Base-by-base conservation (phyloP, 2,888 invertebrate genomes). In the Leptinotarsa rubiginosa region DNA sequence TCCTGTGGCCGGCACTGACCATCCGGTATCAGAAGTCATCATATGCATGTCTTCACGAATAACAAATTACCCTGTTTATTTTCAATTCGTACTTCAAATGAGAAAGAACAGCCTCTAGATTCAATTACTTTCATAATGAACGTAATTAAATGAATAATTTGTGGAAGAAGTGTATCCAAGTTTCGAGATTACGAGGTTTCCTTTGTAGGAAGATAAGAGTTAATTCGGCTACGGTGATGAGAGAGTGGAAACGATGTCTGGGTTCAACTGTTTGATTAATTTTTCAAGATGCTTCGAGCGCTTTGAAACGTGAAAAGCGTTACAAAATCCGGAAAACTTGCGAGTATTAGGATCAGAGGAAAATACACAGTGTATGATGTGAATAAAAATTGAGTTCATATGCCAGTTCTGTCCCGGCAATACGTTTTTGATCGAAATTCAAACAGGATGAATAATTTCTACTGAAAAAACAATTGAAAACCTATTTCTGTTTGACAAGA, bases 151-250 rank as follows among this genome's bases (percentile, higher is more conserved):
- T 62, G 15, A 41, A 41, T 62, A 62, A 41, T 62, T 62, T 62
- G 62, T 41, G 62, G 62, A 62, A 62, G 62, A 41, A 62, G 62
- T 62, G n/a, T 62, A 16, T 41, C 62, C 62, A 16, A 31, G 41
- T 41, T 62, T n/a, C n/a, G 16, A 68, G 68, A 68, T 68, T 54
- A 54, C 4, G 54, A 47, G 68, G 68, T 68, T 22, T 25, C 54
- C 54, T 22, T 68, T 54, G 68, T 68, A n/a, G 52, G 5, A 18
- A 54, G 68, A 68, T 68, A 18, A 68, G 41, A 68, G 31, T 68
- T 54, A 56, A 68, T 68, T 68, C 18, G 25, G 41, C 31, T 62
- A 62, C 41, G 41, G 16, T 62, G 18, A 31, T 62, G 7, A 62
- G 2, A 16, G 62, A 62, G 62, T 31, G 12, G 25, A 12, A 18